phyloP scores from a whole-genome alignment of 92 coral and sea anemone genomes.

The Scolanthus callimorphus region DNA sequence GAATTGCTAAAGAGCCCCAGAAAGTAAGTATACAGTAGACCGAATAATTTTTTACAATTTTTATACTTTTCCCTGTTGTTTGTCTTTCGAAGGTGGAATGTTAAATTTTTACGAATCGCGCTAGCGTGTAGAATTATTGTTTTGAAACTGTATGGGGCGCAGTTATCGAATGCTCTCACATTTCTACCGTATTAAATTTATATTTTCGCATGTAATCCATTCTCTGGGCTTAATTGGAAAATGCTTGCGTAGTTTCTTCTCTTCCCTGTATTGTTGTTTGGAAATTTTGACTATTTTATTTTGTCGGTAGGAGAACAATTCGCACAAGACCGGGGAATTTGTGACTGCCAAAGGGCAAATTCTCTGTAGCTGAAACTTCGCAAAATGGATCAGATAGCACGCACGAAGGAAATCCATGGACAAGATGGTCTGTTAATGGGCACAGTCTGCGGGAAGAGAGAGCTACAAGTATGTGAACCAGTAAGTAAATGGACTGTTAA shows the following conservation, averaged over 20 bases:
- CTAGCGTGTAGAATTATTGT: conserved; percentile 8
- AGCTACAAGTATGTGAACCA: conserved; percentile 40
- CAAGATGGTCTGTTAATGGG: conserved; percentile 46
- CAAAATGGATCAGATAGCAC: conserved; percentile 28
- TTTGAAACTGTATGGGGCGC: conserved; percentile 12
- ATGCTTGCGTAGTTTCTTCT: conserved; percentile 13
- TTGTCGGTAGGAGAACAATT: neutral
- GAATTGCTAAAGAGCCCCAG: conserved; percentile 23
- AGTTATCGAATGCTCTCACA: conserved; percentile 27
- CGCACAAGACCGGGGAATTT: conserved; percentile 5
- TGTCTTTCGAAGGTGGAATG: conserved; percentile 18
- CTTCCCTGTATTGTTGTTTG: conserved; percentile 16
- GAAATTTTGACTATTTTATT: neutral
- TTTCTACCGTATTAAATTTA: conserved; percentile 49
- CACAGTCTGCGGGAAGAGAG: conserved; percentile 58
- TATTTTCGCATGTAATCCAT: conserved; percentile 32
- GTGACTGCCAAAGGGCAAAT: conserved; percentile 63
- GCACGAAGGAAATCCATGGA: conserved; percentile 41
- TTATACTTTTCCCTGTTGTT: conserved; percentile 6
- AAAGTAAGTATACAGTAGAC: conserved; percentile 12
- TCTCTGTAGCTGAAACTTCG: conserved; percentile 42
- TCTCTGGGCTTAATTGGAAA: conserved; percentile 22
- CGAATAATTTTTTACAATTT: conserved; percentile 12
- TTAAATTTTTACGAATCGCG: conserved; percentile 9
- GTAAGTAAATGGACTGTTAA: conserved; percentile 41